Evolutionary conservation across 2,113 vertebrate genomes (phyloP).

Genomic region (Laticauda laticaudata): DNA sequence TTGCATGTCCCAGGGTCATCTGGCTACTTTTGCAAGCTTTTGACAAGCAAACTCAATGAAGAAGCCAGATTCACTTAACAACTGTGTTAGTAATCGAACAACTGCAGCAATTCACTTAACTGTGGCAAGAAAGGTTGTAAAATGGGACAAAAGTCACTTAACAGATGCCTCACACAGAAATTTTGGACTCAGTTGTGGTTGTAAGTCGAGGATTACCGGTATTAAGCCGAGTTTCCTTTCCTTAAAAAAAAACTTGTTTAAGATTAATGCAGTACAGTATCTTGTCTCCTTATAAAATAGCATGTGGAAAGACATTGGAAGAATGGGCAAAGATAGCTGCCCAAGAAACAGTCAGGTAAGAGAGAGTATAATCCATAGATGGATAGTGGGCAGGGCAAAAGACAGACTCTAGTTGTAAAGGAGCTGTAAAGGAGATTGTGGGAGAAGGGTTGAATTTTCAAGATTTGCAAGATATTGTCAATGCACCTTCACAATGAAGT

Average conservation of each 20-base stretch:
- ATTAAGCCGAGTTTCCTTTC: not conserved
- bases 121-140: too few species aligned
- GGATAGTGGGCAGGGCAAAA: not conserved
- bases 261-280: not conserved
- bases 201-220: too few species aligned
- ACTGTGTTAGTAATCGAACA: too few species aligned
- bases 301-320: not conserved
- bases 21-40: too few species aligned
- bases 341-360: not conserved
- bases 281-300: not conserved
- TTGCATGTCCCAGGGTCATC: too few species aligned
- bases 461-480: not conserved
- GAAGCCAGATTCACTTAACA: too few species aligned
- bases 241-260: not conserved
- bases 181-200: too few species aligned
- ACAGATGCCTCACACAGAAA: too few species aligned
- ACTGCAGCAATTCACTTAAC: too few species aligned
- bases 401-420: not conserved
- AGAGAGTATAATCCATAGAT: not conserved
- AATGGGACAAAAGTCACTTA: too few species aligned
- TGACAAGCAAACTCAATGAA: too few species aligned
- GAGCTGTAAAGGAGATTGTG: not conserved
- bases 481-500: not conserved
- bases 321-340: not conserved
- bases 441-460: not conserved